These are phyloP conservation scores for Drosophila anceps DNA, from an alignment of 2,888 invertebrate species.

Conservation along the genomic window DNA sequence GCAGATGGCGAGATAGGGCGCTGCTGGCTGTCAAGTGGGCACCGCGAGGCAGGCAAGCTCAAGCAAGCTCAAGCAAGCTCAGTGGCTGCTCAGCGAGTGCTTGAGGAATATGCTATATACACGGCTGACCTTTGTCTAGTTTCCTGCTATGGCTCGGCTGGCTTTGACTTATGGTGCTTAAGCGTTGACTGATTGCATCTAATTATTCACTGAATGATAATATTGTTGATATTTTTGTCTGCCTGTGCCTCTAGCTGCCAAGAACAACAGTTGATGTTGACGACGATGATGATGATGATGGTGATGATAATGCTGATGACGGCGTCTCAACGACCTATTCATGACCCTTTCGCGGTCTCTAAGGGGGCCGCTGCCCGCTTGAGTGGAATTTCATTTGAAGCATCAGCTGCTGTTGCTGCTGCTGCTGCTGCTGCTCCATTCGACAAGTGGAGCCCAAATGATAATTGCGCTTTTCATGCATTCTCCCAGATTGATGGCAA, in stretches of 20 bases:
- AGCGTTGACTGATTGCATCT: conserved; percentile 83
- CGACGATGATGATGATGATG: conserved; percentile 55
- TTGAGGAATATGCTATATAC: conserved; percentile 32
- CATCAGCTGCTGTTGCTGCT: conserved; percentile 44
- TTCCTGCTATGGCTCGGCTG: conserved; percentile 52
- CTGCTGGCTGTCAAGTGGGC: conserved; percentile 40
- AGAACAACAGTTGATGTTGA: conserved; percentile 59
- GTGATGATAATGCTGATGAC: conserved; percentile 58
- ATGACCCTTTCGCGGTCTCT: conserved; percentile 73
- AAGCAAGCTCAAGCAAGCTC: conserved; percentile 20
- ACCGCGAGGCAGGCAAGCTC: neutral
- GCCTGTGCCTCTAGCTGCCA: conserved; percentile 33
- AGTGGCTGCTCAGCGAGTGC: conserved; percentile 28
- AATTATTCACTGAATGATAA: conserved; percentile 83
- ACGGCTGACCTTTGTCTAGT: conserved; percentile 71
- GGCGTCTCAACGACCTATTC: conserved; percentile 76
- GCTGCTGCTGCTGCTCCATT: conserved; percentile 37
- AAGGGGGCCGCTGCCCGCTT: conserved; percentile 50
- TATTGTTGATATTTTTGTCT: conserved; percentile 71
- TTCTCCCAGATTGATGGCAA: conserved; percentile 72
- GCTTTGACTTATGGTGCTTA: conserved; percentile 80
- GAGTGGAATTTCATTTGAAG: conserved; percentile 64
- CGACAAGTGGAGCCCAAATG: conserved; percentile 55
- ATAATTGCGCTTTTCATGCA: conserved; percentile 77
- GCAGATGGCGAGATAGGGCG: conserved; percentile 59